Conservation (phyloP, 1,140 invertebrate genomes). For the Atta colombica region DNA sequence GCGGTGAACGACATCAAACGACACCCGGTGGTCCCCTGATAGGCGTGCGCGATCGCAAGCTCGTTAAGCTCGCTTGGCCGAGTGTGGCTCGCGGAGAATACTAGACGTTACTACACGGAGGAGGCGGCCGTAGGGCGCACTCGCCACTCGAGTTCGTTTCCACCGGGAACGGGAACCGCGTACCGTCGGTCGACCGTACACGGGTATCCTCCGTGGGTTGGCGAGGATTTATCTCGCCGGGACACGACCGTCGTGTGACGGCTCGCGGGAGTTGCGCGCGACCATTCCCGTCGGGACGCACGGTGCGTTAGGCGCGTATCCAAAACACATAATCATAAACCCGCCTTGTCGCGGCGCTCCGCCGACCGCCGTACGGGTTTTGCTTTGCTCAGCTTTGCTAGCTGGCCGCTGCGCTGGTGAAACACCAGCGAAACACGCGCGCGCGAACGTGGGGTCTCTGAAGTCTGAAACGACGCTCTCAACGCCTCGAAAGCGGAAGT, state of each 20-base stretch:
- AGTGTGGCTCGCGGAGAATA: background rate
- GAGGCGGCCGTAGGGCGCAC: conserved; percentile 42
- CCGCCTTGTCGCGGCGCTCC: background rate
- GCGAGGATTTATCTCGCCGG: conserved; percentile 68
- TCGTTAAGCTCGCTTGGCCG: conserved; percentile 8
- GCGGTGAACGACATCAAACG: conserved; percentile 61
- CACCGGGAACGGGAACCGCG: background rate
- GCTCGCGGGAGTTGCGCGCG: conserved; percentile 69
- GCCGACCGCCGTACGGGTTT: background rate
- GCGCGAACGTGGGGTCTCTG: background rate
- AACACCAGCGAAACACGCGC: background rate
- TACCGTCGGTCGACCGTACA: no score
- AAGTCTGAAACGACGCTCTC: background rate
- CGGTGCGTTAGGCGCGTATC: conserved; percentile 19
- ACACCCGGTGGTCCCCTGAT: conserved; percentile 31
- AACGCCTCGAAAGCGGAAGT: background rate
- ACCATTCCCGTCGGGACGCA: conserved; percentile 72
- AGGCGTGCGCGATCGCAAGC: conserved; percentile 63
- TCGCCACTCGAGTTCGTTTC: conserved; percentile 50
- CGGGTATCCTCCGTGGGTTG: background rate
- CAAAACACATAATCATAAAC: conserved; percentile 73
- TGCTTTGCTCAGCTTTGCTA: no score
- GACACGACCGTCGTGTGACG: conserved; percentile 46
- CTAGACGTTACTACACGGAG: background rate
- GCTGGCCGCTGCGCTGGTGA: no score